Evolutionary conservation across 2,797 vertebrate genomes (phyloP).

Genomic region (Petrocephalus sullivani): DNA sequence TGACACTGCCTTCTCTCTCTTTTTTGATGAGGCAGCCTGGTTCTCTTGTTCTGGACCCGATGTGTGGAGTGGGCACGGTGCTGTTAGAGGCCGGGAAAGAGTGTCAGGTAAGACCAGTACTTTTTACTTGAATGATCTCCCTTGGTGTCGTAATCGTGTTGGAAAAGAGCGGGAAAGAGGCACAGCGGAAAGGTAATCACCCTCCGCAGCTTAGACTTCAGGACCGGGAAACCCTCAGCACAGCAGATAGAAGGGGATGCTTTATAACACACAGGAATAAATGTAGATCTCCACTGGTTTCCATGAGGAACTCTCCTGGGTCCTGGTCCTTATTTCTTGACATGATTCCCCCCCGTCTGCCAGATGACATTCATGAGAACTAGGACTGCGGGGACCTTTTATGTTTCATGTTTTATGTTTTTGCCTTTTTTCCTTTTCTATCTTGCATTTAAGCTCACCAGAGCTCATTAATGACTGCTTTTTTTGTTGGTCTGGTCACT

Average conservation of each 20-base stretch:
- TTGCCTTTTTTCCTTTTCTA: not conserved
- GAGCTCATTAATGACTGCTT: not conserved
- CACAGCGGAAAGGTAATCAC: not conserved
- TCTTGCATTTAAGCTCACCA: not conserved
- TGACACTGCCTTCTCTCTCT: not conserved
- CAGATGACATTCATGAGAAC: not conserved
- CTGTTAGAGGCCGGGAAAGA: conserved; percentile 85
- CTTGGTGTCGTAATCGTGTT: not conserved
- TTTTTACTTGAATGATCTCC: not conserved
- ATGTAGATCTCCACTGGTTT: not conserved
- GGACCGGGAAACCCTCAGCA: not conserved
- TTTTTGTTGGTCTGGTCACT: not conserved
- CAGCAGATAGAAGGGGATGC: not conserved
- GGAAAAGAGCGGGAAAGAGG: not conserved
- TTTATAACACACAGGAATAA: not conserved
- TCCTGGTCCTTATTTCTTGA: not conserved
- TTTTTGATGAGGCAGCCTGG: conserved; percentile 55
- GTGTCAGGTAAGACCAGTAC: conserved; percentile 64
- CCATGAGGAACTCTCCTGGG: not conserved
- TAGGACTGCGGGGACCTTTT: not conserved
- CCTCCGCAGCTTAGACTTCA: not conserved
- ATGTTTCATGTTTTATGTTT: not conserved
- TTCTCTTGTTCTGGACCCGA: conserved; percentile 79
- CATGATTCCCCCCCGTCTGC: not conserved
- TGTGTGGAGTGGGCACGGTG: conserved; percentile 90